Percentiles rank a stretch among this genome's conserved stretches.
Conservation (phyloP, 2,797 vertebrate genomes). For the Platyrinchus mystaceus region DNA sequence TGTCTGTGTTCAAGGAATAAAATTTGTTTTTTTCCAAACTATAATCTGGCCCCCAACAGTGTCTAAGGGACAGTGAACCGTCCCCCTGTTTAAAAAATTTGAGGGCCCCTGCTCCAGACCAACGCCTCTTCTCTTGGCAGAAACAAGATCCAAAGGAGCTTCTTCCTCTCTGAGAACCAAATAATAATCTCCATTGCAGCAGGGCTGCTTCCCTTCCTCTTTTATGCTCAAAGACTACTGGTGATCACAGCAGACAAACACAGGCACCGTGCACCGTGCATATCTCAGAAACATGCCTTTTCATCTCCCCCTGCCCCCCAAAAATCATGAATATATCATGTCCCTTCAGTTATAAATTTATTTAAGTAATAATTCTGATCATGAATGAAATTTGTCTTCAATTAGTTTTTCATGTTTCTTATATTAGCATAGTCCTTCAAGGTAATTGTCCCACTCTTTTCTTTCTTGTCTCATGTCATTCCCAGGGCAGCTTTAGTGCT, state of each 20-base stretch:
- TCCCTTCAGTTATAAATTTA: neutral
- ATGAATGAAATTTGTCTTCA: neutral
- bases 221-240: neutral
- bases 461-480: neutral
- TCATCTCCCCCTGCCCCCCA: neutral
- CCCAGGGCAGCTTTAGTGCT: rapidly evolving
- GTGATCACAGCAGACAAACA: neutral
- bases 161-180: neutral
- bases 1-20: too few species aligned
- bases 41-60: too few species aligned
- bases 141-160: neutral
- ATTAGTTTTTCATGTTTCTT: neutral
- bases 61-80: too few species aligned
- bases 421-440: neutral
- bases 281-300: neutral
- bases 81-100: too few species aligned
- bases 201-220: neutral
- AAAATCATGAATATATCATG: neutral
- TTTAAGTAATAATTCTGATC: neutral
- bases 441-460: neutral
- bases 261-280: neutral
- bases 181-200: neutral
- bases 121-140: neutral
- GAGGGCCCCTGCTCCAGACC: too few species aligned
- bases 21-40: too few species aligned